Percentiles rank a stretch among this genome's conserved stretches.
These are phyloP conservation scores for Saxicola maurus DNA, from an alignment of 2,797 vertebrate genomes.

Conservation along the genomic window DNA sequence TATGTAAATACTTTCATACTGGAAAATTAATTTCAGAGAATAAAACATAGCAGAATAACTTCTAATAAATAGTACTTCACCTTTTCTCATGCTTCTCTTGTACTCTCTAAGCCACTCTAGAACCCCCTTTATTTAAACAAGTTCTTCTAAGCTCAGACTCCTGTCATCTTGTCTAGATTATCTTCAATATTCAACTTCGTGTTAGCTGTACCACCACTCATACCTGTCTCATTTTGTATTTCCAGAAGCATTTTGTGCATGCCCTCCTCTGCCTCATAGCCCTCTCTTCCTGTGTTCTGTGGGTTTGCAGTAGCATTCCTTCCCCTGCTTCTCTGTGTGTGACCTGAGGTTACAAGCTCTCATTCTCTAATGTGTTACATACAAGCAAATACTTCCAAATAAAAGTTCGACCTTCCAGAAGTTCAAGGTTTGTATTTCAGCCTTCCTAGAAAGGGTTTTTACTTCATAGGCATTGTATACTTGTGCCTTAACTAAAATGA, in stretches of 20 bases:
- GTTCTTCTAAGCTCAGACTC: not conserved
- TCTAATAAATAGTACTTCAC: conserved; percentile 50
- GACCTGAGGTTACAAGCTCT: not conserved
- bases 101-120: not conserved
- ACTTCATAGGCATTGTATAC: not conserved
- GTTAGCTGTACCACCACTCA: not conserved
- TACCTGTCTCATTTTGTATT: not conserved
- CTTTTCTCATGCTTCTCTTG: not conserved
- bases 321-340: not conserved
- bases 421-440: not conserved
- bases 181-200: not conserved
- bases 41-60: conserved; percentile 48
- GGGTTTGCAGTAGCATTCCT: not conserved
- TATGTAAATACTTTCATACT: conserved; percentile 58
- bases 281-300: not conserved
- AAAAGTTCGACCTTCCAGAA: not conserved
- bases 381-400: not conserved
- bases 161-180: fast-evolving
- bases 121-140: not conserved
- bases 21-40: conserved; percentile 56
- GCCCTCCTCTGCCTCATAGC: not conserved
- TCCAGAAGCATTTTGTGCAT: not conserved
- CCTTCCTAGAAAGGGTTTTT: not conserved
- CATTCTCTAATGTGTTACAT: not conserved
- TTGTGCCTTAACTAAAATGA: not conserved